Base-by-base conservation (phyloP, 1,140 invertebrate genomes). In the Trichoplusia ni region DNA sequence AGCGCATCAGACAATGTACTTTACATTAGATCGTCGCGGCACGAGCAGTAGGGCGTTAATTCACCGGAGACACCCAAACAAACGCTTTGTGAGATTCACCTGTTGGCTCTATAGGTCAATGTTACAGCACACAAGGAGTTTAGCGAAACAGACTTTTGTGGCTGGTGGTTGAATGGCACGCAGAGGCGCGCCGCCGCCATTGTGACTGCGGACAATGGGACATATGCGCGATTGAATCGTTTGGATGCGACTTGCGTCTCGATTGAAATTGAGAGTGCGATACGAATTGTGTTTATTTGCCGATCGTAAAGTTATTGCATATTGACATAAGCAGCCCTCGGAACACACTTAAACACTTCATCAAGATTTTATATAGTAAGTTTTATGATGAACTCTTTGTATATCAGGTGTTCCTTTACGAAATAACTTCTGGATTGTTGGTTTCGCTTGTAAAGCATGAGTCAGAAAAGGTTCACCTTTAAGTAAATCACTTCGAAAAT, bases 91-190 rank as follows among this genome's bases (percentile, higher is more conserved):
- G 71, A 81, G 58, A 71, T 71, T 81, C 82, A 86, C 83, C 82
- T 85, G 81, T 82, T 82, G 81, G 82, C 79, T 84, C 84, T 87
- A 85, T 89, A 86, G 84, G 84, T 87, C 86, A 89, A 85, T 87
- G 84, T 86, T 89, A 86, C 80, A 84, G 75, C 70, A 78, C 65
- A 81, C 74, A 84, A 84, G 84, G 80, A 86, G 82, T 81, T 84
- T 85, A 81, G 85, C 72, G 72, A 84, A 85, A 86, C 79, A 84
- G 75, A 88, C 78, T 88, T 87, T 85, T 87, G 82, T 84, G 80
- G 73, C 65, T 60, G 38, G 46, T 35, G 6, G 75, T 61, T 87
- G 82, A 83, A 89, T 86, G 69, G 83, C 73, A 78, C 76, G 81
- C 80, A 77, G 76, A 49, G 65, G 67, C 71, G 78, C 66, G 76